A percentile compares a stretch with the other conserved stretches of the same genome.
Evolutionary conservation across 2,888 invertebrate species (phyloP).

Genomic region (Pasiphila rectangulata): DNA sequence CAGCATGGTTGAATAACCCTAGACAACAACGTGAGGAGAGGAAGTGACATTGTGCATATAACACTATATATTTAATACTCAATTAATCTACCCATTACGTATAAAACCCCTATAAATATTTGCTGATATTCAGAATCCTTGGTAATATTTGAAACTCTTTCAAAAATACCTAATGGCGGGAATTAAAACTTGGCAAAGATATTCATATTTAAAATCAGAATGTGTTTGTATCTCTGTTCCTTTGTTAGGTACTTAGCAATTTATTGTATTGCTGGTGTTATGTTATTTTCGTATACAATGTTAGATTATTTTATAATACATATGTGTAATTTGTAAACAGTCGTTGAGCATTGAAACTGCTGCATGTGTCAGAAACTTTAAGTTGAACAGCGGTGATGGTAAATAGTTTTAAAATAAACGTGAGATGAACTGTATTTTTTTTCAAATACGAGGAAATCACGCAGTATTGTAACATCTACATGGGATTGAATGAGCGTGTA

Average conservation of each 20-base stretch:
- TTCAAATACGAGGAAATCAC: no score
- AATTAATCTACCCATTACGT: no score
- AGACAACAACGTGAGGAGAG: constrained; percentile 36
- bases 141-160: no score
- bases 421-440: no score
- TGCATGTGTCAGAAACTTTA: constrained; percentile 9
- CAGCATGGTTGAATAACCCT: constrained; percentile 63
- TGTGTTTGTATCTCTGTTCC: not conserved
- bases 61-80: no score
- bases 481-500: no score
- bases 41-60: constrained; percentile 12
- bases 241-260: not conserved
- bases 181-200: constrained; percentile 23
- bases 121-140: no score
- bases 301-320: not conserved
- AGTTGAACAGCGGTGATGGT: constrained; percentile 11
- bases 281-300: constrained; percentile 6
- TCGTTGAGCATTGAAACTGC: constrained; percentile 1
- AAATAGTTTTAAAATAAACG: no score
- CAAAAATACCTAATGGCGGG: no score
- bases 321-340: constrained; percentile 5
- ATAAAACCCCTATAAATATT: no score
- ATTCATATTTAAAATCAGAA: not conserved
- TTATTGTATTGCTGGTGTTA: not conserved
- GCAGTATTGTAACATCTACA: no score